These are phyloP conservation scores for Halocynthia roretzi DNA, from an alignment of 23 tunicate species.

Conservation along the genomic window DNA sequence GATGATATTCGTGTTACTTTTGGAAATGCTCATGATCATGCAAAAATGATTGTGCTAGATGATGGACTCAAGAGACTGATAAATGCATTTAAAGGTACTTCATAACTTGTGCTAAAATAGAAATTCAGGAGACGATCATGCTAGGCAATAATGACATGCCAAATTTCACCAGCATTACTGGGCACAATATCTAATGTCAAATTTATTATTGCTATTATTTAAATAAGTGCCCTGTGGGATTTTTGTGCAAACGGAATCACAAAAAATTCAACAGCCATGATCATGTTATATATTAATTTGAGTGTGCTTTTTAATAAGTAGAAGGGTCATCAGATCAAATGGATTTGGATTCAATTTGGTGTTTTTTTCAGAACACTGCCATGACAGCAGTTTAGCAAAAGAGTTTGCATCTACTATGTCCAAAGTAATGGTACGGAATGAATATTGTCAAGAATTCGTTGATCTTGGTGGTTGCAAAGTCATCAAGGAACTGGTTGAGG, in stretches of 20 bases:
- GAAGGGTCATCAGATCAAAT: background rate
- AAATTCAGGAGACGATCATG: no score
- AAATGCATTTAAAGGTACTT: conserved; percentile 36
- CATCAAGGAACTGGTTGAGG: conserved; percentile 18
- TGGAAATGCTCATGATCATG: conserved; percentile 80
- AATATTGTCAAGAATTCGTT: conserved; percentile 85
- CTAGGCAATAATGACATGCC: no score
- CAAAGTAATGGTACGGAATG: conserved; percentile 77
- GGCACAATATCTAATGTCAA: no score
- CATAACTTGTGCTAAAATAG: no score
- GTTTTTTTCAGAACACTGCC: conserved; percentile 40
- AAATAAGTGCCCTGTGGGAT: no score
- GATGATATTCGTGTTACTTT: conserved; percentile 82
- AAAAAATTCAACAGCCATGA: no score
- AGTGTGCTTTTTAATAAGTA: no score
- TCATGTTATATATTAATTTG: no score
- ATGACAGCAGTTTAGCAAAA: conserved; percentile 36
- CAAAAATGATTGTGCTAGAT: conserved; percentile 61
- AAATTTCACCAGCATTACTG: no score
- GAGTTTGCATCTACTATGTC: conserved; percentile 62
- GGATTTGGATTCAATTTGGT: background rate
- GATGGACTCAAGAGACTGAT: conserved; percentile 58
- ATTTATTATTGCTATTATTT: no score
- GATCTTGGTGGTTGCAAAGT: conserved; percentile 77
- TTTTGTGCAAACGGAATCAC: no score